Evolutionary conservation across 2,888 invertebrate genomes (phyloP).

Genomic region (Flexamia atlantica): DNA sequence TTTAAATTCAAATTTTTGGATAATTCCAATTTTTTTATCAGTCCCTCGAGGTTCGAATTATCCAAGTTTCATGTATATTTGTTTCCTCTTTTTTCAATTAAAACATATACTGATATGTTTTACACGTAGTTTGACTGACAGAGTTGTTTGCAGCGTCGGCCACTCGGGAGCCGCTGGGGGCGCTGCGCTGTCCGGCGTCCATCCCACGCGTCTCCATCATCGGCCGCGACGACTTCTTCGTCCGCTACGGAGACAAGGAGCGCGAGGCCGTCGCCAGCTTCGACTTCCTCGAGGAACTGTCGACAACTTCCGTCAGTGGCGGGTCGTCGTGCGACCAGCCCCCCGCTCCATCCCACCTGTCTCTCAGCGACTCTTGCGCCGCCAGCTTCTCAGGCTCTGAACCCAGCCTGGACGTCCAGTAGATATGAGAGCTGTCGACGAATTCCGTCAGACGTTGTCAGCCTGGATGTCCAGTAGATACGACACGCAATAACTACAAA

Average conservation of each 20-base stretch:
- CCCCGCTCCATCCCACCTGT: conserved; percentile 61
- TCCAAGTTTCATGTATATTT: no score
- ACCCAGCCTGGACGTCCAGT: conserved; percentile 59
- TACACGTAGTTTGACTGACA: no score
- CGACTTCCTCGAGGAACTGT: conserved; percentile 87
- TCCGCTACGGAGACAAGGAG: conserved; percentile 87
- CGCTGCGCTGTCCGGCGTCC: conserved; percentile 71
- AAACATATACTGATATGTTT: no score
- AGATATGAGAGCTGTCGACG: neutral
- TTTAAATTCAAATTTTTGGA: no score
- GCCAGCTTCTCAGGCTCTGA: conserved; percentile 63
- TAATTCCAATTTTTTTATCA: no score
- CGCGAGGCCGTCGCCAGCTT: conserved; percentile 87
- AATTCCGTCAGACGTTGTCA: no score
- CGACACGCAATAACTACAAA: no score
- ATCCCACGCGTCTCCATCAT: conserved; percentile 83
- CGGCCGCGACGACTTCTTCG: conserved; percentile 87
- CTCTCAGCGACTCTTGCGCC: conserved; percentile 67
- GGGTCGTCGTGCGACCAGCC: conserved; percentile 64
- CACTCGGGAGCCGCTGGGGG: conserved; percentile 74
- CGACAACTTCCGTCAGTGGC: conserved; percentile 73
- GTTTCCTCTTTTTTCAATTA: no score
- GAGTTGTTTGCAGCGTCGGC: conserved; percentile 73
- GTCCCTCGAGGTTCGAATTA: no score
- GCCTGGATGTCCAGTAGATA: no score